Conservation (phyloP, 2,888 invertebrate species). For the Lepetodrilus schrolli region DNA sequence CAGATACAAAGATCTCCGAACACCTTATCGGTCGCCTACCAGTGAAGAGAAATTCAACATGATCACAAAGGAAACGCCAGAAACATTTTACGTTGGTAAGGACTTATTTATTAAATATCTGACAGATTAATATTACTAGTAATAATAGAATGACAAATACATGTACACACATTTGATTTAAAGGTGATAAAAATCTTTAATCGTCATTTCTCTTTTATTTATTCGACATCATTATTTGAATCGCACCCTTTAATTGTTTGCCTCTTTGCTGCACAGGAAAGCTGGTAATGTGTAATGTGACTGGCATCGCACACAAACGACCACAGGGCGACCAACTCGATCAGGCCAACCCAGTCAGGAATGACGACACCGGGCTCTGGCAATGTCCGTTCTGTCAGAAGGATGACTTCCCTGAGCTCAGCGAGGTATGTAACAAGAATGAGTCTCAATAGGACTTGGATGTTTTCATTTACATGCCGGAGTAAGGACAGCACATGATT, state of each 20-base stretch:
- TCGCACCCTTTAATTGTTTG: no score
- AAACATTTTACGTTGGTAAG: constrained; percentile 92
- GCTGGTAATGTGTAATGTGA: constrained; percentile 80
- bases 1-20: constrained; percentile 88
- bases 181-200: background rate
- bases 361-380: constrained; percentile 96
- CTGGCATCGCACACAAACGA: constrained; percentile 88
- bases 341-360: constrained; percentile 94
- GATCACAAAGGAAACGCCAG: constrained; percentile 95
- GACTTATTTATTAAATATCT: no score
- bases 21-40: constrained; percentile 85
- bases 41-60: constrained; percentile 94
- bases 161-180: no score
- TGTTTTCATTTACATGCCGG: no score
- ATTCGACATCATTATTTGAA: no score
- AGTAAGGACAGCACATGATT: no score
- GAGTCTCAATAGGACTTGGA: no score
- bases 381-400: constrained; percentile 97
- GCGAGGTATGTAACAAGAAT: no score
- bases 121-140: background rate
- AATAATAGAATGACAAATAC: background rate
- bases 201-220: background rate
- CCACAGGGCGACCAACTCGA: constrained; percentile 95
- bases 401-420: constrained; percentile 95
- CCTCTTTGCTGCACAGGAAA: no score